A percentile compares a stretch with the other conserved stretches of the same genome.
Evolutionary conservation across 2,888 invertebrate genomes (phyloP).

Genomic region (Chesias legatella): DNA sequence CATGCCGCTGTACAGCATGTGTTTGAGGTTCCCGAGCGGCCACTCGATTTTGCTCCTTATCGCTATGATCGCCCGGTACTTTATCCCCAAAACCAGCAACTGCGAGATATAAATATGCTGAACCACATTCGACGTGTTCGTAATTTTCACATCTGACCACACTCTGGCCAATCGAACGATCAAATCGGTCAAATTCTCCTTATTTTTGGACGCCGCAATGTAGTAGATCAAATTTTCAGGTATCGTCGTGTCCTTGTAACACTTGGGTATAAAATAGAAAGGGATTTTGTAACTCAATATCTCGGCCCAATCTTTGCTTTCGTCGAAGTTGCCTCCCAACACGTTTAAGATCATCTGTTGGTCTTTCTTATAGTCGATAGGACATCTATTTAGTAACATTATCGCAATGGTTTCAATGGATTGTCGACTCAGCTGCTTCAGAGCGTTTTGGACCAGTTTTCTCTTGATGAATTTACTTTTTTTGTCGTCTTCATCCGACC

Average conservation of each 20-base stretch:
- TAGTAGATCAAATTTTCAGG: slow-evolving; percentile 83
- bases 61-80: slow-evolving; percentile 62
- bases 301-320: slow-evolving; percentile 83
- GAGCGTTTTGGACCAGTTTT: slow-evolving; percentile 70
- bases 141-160: slow-evolving; percentile 85
- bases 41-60: slow-evolving; percentile 44
- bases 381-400: slow-evolving; percentile 75
- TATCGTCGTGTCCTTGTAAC: slow-evolving; percentile 77
- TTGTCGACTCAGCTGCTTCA: slow-evolving; percentile 78
- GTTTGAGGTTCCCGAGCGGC: slow-evolving; percentile 60
- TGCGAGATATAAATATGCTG: slow-evolving; percentile 87
- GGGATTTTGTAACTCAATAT: slow-evolving; percentile 72
- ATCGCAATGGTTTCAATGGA: slow-evolving; percentile 81
- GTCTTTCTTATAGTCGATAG: slow-evolving; percentile 57
- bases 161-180: slow-evolving; percentile 79
- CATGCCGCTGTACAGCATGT: slow-evolving; percentile 82
- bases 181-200: slow-evolving; percentile 55
- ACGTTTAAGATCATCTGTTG: slow-evolving; percentile 67
- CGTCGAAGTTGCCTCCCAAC: slow-evolving; percentile 73
- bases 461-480: slow-evolving; percentile 57
- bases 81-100: slow-evolving; percentile 80
- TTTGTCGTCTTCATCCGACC: slow-evolving; percentile 54
- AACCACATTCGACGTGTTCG: slow-evolving; percentile 82
- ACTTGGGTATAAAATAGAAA: slow-evolving; percentile 71
- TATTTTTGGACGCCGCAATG: slow-evolving; percentile 63